A percentile compares a stretch with the other conserved stretches of the same genome.
Evolutionary conservation across 2,888 invertebrate genomes (phyloP).

Genomic region (Laspeyria flexula): DNA sequence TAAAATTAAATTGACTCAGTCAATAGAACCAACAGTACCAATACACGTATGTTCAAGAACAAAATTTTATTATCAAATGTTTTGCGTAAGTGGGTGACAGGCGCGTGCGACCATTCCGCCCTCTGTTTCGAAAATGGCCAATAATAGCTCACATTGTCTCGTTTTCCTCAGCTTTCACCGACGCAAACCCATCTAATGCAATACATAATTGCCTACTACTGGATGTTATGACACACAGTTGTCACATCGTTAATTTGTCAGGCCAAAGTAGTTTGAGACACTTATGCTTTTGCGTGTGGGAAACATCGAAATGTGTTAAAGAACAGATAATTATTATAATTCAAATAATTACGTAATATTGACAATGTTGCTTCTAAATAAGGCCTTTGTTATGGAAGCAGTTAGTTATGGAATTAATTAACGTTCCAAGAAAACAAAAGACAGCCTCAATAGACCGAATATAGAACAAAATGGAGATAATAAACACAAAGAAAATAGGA

Average conservation of each 20-base stretch:
- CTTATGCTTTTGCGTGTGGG: slow-evolving; percentile 24
- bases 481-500: no score
- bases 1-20: slow-evolving; percentile 9
- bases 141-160: slow-evolving; percentile 56
- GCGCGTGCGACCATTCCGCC: slow-evolving; percentile 35
- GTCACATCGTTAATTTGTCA: slow-evolving; percentile 40
- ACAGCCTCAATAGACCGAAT: no score
- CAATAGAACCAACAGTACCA: slow-evolving; percentile 5
- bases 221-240: slow-evolving; percentile 54
- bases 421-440: no score
- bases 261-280: slow-evolving; percentile 14
- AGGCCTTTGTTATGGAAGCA: no score
- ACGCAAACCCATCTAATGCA: slow-evolving; percentile 59
- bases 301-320: background rate
- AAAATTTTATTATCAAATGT: no score
- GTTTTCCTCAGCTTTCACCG: slow-evolving; percentile 64
- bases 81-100: slow-evolving; percentile 28
- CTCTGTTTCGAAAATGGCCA: slow-evolving; percentile 59
- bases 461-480: no score
- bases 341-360: no score
- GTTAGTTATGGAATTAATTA: no score
- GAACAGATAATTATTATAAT: no score
- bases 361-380: no score
- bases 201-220: slow-evolving; percentile 53
- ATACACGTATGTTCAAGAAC: no score